Base-by-base conservation (phyloP, 2,797 vertebrate species). In the Phaenicophaeus curvirostris region DNA sequence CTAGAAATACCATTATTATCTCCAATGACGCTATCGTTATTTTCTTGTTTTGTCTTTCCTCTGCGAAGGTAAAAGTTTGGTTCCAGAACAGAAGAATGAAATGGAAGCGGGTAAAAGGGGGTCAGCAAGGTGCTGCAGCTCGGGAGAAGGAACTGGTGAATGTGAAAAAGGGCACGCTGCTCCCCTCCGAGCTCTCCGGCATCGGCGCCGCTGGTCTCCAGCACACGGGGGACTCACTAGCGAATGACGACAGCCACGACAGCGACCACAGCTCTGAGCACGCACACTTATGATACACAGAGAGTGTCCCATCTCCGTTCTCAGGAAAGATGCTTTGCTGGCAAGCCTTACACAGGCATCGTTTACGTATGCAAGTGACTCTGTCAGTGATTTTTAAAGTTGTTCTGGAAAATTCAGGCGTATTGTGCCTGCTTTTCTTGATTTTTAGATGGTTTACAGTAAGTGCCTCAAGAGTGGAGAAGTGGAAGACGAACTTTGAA, bases 51-150 rank as follows among this genome's bases (percentile, higher is more conserved):
- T 89, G 39, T 86, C 25, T 90, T 71, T 96, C n/a, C 76, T 77
- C 59, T 7, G 53, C n/a, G 9, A 95, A 99, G 99, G 99, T 99
- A 89, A 99, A 99, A 97, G 99, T 99, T 84, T 99, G 99, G 99
- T 99, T 99, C 98, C 99, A 99, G 97, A 99, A 99, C 98, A 97
- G 99, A 82, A 96, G 99, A 77, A 99, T 99, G 99, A 99, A 99
- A 97, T 99, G 99, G 99, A 99, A 99, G 96, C 96, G 99, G 63
- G 99, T 99, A 95, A 99, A 99, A 97, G 99, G 99, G 39, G 99
- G 99, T 67, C 99, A 99, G 96, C 99, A 99, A 97, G 99, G 99
- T 83, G 99, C 98, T 15, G 99, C 99, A 2, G 99, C 99, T 15
- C 98, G 99, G 62, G 99, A 99, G 96, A 99, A 99, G 96, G 99